Percentiles rank a stretch among this genome's conserved stretches.
These are phyloP conservation scores for Andricus quercusramuli DNA, from an alignment of 2,888 invertebrate species.

Conservation along the genomic window DNA sequence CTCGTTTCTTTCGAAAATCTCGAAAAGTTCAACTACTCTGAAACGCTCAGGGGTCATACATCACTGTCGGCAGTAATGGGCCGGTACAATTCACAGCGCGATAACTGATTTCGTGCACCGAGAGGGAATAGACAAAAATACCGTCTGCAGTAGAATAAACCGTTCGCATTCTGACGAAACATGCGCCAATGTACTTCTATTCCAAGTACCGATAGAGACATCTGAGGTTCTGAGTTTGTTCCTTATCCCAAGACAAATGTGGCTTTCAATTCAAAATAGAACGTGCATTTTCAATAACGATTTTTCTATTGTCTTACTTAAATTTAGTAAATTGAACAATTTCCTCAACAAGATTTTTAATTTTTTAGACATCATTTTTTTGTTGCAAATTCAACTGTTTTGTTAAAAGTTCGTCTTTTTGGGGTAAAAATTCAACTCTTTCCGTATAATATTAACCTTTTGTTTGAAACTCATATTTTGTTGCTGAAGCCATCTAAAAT, in stretches of 20 bases:
- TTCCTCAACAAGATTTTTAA: too few species aligned
- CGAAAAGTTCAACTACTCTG: conserved; percentile 6
- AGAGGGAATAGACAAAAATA: conserved; percentile 35
- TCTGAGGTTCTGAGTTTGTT: neutral
- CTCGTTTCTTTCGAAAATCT: conserved; percentile 11
- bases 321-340: too few species aligned
- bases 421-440: too few species aligned
- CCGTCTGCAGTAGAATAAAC: conserved; percentile 15
- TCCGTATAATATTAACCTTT: too few species aligned
- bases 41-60: neutral
- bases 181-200: conserved; percentile 7
- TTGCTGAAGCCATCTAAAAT: too few species aligned
- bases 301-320: neutral
- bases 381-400: too few species aligned
- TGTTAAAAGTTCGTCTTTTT: too few species aligned
- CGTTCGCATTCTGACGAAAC: conserved; percentile 13
- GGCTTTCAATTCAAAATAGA: neutral
- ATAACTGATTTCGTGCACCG: conserved; percentile 31
- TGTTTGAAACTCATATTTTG: too few species aligned
- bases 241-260: neutral
- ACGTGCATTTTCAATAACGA: neutral
- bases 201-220: neutral
- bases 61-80: conserved; percentile 35
- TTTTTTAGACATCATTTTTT: too few species aligned
- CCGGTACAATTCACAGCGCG: conserved; percentile 25